Evolutionary conservation across 2,888 invertebrate genomes (phyloP).

Genomic region (Timema cristinae): DNA sequence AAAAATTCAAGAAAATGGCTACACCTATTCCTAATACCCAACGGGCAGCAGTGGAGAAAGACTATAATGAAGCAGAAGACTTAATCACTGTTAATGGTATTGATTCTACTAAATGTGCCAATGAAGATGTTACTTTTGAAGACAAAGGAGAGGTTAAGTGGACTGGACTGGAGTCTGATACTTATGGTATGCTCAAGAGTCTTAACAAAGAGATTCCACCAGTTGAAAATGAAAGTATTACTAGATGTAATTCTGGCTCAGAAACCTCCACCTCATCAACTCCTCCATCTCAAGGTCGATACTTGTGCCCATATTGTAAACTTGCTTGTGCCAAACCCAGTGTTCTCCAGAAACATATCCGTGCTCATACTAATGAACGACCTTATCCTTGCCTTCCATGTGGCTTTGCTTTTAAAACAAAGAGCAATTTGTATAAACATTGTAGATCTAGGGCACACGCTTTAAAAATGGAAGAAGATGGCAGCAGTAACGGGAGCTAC

Average conservation of each 20-base stretch:
- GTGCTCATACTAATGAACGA: conserved; percentile 89
- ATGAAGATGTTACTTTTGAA: too few relatives aligned
- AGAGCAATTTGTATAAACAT: conserved; percentile 90
- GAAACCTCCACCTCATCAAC: conserved; percentile 10
- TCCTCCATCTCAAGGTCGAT: conserved; percentile 53
- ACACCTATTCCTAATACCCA: conserved; percentile 44
- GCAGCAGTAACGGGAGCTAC: background rate
- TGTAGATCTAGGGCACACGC: conserved; percentile 71
- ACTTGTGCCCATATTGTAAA: conserved; percentile 85
- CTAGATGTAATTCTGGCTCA: conserved; percentile 3
- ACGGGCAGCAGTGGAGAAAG: background rate
- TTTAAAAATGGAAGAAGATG: conserved; percentile 53
- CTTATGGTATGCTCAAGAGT: too few relatives aligned
- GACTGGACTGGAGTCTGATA: too few relatives aligned
- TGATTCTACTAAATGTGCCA: too few relatives aligned
- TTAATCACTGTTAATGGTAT: background rate
- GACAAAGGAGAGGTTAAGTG: background rate
- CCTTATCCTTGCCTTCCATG: conserved; percentile 87
- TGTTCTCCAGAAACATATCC: conserved; percentile 88
- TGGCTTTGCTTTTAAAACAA: conserved; percentile 90
- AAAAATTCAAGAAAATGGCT: conserved; percentile 89
- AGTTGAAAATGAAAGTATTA: background rate
- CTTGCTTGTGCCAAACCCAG: conserved; percentile 88
- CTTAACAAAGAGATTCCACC: conserved; percentile 13
- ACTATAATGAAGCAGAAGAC: background rate